Base-by-base conservation (phyloP, 1,140 invertebrate species). In the Drosophila aff. region DNA sequence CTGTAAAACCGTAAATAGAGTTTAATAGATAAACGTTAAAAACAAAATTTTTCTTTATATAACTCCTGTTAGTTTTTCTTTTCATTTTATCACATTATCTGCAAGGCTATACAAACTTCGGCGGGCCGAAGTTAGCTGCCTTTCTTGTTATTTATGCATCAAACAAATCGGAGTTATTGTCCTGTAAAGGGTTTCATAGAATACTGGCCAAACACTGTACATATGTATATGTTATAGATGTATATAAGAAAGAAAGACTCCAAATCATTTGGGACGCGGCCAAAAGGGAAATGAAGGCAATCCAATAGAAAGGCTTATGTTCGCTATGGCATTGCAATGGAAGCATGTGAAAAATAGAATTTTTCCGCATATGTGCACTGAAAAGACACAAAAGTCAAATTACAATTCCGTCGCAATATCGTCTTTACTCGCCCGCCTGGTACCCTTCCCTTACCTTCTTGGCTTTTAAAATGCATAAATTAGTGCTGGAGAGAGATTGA, bases 301-400 rank as follows among this genome's bases (percentile, higher is more conserved):
- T 41, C 31, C 7, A 23, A 7, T 38, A 16, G 21, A 21, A 31
- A 44, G 33, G 55, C 49, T 79, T 46, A 36, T 44, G 36, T 49
- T 38, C 61, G 44, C 53, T 47, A 71, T 71, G 62, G 62, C 65
- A 55, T 16, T 69, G 52, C 15, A 76, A 76, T 76, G 64, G 61
- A 47, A 87, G 67, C 83, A 85, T 86, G 83, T 80, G 83, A 86
- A 89, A 86, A 89, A 86, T 74, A 46, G 80, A 68, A 80, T 77
- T 66, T 60, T 83, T 69, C 55, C 80, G 64, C 83, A 86, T 82
- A 80, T 89, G 83, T 89, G 83, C 76, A 52, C 83, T 75, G 72
- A 43, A 65, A 60, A 53, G 59, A 69, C 44, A 76, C 72, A 60
- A 83, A 83, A 80, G 47, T 60, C 72, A 64, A 77, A 81, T 71